Evolutionary conservation across 2,888 invertebrate genomes (phyloP).

Genomic region (Himalopsyche japonica): DNA sequence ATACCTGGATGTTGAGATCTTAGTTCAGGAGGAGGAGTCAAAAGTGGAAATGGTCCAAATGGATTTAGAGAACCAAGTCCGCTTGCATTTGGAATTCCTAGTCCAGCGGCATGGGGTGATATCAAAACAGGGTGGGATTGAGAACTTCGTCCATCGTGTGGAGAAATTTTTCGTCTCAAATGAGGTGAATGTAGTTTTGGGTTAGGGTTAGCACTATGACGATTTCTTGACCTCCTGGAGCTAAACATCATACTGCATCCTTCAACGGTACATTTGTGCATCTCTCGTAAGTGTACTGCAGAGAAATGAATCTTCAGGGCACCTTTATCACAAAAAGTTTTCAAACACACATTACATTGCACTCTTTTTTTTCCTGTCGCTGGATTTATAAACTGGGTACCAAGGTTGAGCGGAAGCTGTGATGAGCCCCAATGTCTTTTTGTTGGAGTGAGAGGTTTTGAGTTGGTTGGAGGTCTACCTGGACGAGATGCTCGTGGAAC

Average conservation of each 20-base stretch:
- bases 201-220: constrained; percentile 98
- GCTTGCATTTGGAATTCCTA: constrained; percentile 61
- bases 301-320: constrained; percentile 99
- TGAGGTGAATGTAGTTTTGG: constrained; percentile 97
- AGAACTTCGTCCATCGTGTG: constrained; percentile 88
- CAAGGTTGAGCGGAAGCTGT: constrained; percentile 76
- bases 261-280: constrained; percentile 99
- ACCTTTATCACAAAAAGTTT: constrained; percentile 99
- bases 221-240: constrained; percentile 90
- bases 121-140: constrained; percentile 82
- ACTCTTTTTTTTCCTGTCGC: constrained; percentile 95
- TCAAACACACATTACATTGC: constrained; percentile 96
- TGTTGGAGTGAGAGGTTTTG: constrained; percentile 73
- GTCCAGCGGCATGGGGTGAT: constrained; percentile 69
- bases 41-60: constrained; percentile 74
- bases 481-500: constrained; percentile 48
- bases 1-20: constrained; percentile 58
- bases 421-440: constrained; percentile 81
- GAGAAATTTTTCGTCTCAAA: constrained; percentile 88
- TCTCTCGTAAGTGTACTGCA: constrained; percentile 97
- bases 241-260: constrained; percentile 99
- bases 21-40: constrained; percentile 71
- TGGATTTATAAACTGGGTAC: constrained; percentile 89
- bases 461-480: constrained; percentile 58
- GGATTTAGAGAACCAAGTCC: constrained; percentile 67